phyloP scores from a whole-genome alignment of 2,113 vertebrate genomes.

The Catharus bicknelli region DNA sequence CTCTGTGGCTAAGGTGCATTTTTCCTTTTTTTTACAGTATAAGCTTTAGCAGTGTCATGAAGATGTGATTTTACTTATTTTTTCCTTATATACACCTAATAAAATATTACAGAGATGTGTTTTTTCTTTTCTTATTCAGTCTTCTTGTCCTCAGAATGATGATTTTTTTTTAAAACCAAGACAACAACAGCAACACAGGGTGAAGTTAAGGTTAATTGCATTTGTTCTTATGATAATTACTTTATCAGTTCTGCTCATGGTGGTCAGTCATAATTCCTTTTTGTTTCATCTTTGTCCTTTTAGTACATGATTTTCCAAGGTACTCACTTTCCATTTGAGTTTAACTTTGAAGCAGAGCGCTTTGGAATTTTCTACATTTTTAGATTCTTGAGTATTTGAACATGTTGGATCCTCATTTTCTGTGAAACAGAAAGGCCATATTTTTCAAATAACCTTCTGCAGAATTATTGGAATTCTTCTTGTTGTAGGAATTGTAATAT shows the following conservation, averaged over 20 bases:
- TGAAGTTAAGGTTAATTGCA: constrained; percentile 20
- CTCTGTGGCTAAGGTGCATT: background rate
- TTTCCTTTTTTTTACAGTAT: background rate
- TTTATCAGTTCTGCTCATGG: background rate
- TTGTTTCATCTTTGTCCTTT: background rate
- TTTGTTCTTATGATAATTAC: background rate
- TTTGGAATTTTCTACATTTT: background rate
- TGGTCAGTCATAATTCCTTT: background rate
- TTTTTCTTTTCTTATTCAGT: background rate
- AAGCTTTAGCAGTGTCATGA: background rate
- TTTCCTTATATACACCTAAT: background rate
- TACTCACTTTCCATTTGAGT: background rate
- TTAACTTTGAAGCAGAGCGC: background rate
- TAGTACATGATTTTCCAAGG: background rate
- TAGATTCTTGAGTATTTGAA: background rate
- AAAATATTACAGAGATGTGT: background rate
- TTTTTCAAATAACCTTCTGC: background rate
- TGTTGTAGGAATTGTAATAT: background rate
- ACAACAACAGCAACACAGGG: background rate
- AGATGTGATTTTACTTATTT: background rate
- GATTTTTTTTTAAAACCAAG: background rate
- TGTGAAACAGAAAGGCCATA: background rate
- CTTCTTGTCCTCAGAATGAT: background rate
- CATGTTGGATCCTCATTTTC: background rate
- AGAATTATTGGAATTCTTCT: background rate